Conservation (phyloP, 1,140 invertebrate genomes). For the Penaeus indicus region DNA sequence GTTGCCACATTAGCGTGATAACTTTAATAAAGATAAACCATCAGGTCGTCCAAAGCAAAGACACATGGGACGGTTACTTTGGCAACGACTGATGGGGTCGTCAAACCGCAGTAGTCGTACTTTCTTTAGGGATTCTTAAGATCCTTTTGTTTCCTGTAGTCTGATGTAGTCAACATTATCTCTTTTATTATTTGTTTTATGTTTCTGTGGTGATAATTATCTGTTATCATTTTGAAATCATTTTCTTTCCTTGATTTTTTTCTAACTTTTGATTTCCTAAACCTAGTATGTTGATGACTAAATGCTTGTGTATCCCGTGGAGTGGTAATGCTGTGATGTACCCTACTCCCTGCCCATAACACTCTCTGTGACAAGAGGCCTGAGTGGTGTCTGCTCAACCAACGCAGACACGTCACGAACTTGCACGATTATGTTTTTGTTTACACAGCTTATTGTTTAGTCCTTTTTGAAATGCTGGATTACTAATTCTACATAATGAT, state of each 20-base stretch:
- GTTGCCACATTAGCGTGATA: constrained; percentile 10
- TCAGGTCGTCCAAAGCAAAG: constrained; percentile 23
- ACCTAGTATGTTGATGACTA: constrained; percentile 37
- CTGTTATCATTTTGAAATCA: constrained; percentile 9
- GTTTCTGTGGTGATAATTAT: neutral
- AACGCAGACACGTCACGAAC: neutral
- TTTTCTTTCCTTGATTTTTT: constrained; percentile 7
- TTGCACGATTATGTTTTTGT: neutral
- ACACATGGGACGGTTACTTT: constrained; percentile 30
- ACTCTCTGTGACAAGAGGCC: constrained; percentile 23
- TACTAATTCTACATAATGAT: neutral
- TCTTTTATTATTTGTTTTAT: neutral
- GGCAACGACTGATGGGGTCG: constrained; percentile 5
- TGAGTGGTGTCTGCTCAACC: neutral
- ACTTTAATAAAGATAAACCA: neutral
- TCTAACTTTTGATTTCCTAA: constrained; percentile 8
- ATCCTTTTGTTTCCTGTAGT: constrained; percentile 27
- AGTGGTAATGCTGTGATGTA: constrained; percentile 40
- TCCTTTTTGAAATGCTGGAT: constrained; percentile 11
- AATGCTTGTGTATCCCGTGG: constrained; percentile 41
- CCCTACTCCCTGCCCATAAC: constrained; percentile 23
- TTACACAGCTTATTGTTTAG: constrained; percentile 19
- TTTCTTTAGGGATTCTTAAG: neutral
- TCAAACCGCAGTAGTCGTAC: neutral
- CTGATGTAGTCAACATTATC: constrained; percentile 2